Percentiles rank a stretch among this genome's conserved stretches.
Conservation (phyloP, 2,888 invertebrate species). For the Dasysyrphus tricinctus region DNA sequence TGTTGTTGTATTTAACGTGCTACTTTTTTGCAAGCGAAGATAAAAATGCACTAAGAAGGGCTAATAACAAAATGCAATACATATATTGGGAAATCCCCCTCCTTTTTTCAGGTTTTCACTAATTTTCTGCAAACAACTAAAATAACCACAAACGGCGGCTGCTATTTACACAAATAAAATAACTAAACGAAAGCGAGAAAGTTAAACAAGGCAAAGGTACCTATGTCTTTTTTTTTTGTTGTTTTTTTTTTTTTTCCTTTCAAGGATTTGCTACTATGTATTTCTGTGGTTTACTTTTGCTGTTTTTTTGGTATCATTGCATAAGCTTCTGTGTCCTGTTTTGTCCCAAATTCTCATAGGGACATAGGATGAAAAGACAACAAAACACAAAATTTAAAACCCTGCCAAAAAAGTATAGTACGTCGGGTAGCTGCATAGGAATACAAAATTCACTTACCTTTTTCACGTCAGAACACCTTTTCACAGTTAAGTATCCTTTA, state of each 20-base stretch:
- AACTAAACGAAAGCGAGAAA: background rate
- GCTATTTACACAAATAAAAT: constrained; percentile 7
- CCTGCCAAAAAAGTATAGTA: background rate
- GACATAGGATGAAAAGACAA: constrained; percentile 29
- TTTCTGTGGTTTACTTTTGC: constrained; percentile 1
- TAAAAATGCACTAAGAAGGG: too few species aligned
- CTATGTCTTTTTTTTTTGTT: background rate
- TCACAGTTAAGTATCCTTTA: constrained; percentile 61
- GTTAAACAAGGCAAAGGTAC: background rate
- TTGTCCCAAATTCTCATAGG: constrained; percentile 2
- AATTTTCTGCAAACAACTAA: constrained; percentile 16
- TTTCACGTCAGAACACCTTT: constrained; percentile 48
- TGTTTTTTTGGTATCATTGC: constrained; percentile 35
- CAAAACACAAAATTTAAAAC: constrained; percentile 14
- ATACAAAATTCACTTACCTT: constrained; percentile 5
- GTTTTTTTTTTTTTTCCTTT: background rate
- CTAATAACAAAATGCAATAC: background rate
- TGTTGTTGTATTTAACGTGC: too few species aligned
- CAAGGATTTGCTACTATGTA: constrained; percentile 2
- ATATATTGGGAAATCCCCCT: background rate
- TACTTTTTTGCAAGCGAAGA: too few species aligned
- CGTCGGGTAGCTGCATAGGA: background rate
- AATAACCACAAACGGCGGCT: background rate
- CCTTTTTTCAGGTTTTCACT: constrained; percentile 7
- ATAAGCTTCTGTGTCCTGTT: constrained; percentile 37